A percentile compares a stretch with the other conserved stretches of the same genome.
These are phyloP conservation scores for Pantala flavescens DNA, from an alignment of 1,140 invertebrate genomes.

Conservation along the genomic window DNA sequence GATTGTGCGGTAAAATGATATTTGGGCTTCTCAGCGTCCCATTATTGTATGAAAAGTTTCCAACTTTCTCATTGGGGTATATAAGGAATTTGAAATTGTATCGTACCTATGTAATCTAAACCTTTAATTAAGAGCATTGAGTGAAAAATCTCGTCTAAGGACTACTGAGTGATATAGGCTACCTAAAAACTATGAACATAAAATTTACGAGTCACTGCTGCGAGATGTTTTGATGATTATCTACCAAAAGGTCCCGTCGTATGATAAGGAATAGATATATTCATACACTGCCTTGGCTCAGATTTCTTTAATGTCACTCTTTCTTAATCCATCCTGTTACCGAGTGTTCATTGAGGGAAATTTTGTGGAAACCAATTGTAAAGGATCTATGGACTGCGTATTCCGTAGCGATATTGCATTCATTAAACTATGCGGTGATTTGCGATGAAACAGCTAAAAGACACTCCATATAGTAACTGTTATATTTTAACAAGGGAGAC, in stretches of 20 bases:
- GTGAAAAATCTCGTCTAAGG: slow-evolving; percentile 5
- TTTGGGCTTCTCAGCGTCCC: not conserved
- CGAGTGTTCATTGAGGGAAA: not conserved
- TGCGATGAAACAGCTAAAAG: not conserved
- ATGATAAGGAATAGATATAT: slow-evolving; percentile 10
- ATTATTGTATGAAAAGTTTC: slow-evolving; percentile 4
- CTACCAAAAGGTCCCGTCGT: slow-evolving; percentile 7
- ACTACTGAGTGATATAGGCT: slow-evolving; percentile 5
- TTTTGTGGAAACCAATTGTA: not conserved
- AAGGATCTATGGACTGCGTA: not conserved
- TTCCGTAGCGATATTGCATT: not conserved
- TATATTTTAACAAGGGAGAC: not conserved
- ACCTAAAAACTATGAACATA: not conserved
- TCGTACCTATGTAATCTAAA: slow-evolving; percentile 1
- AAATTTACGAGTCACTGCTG: not conserved
- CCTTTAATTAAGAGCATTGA: not conserved
- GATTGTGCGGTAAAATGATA: slow-evolving; percentile 9
- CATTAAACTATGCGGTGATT: not conserved
- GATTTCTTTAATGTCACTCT: not conserved
- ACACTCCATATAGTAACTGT: not conserved
- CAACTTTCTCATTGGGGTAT: not conserved
- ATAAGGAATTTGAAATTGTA: slow-evolving; percentile 8
- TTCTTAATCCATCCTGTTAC: not conserved
- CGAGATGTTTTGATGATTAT: not conserved
- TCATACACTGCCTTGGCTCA: not conserved